These are phyloP conservation scores for Agrotis ipsilon DNA, from an alignment of 2,888 invertebrate species.

Conservation along the genomic window DNA sequence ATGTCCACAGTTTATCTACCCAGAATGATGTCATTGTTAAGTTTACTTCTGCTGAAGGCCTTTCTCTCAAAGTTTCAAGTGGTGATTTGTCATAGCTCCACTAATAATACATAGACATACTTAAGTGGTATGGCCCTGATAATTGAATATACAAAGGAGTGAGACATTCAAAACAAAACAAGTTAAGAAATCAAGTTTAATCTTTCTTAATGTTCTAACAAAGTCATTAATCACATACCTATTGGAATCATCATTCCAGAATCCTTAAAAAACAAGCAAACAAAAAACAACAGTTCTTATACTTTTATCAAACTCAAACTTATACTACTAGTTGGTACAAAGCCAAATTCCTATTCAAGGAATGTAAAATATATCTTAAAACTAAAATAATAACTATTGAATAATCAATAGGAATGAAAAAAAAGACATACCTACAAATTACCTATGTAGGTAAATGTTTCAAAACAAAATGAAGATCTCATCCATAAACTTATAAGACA, in stretches of 20 bases:
- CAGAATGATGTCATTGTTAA: no score
- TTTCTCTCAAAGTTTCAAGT: conserved; percentile 1
- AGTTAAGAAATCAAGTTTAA: conserved; percentile 13
- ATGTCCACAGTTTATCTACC: no score
- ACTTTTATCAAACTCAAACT: conserved; percentile 13
- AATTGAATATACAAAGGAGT: no score
- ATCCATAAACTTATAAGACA: conserved; percentile 17
- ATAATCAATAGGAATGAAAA: conserved; percentile 23
- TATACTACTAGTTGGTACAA: not conserved
- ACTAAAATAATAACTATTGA: conserved; percentile 11
- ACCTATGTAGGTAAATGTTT: conserved; percentile 1
- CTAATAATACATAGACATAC: not conserved
- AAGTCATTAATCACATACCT: not conserved
- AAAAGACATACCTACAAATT: not conserved
- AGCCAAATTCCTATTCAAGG: not conserved
- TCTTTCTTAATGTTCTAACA: conserved; percentile 6
- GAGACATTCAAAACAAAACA: not conserved
- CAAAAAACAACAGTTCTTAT: conserved; percentile 23
- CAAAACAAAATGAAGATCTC: not conserved
- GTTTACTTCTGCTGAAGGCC: no score
- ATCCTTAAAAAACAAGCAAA: not conserved
- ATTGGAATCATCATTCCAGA: no score
- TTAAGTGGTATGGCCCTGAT: conserved; percentile 1
- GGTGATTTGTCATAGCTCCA: not conserved
- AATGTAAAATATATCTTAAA: conserved; percentile 20